Evolutionary conservation across 2,888 invertebrate species (phyloP), one percentile per base, ranked within the genome.

Genomic region (Tinea pellionella): DNA sequence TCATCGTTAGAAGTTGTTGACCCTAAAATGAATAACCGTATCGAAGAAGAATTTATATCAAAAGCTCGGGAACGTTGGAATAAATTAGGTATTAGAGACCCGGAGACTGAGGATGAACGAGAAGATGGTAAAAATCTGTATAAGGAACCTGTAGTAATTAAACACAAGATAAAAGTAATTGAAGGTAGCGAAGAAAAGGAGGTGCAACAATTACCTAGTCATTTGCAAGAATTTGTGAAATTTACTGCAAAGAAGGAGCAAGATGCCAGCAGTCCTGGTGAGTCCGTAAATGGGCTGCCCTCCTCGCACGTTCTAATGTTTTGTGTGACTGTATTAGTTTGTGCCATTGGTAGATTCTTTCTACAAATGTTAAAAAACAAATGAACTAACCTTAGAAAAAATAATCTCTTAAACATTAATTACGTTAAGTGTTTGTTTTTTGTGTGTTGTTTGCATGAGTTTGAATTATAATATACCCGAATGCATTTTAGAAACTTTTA

Each of bases 171-270:
- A 65, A 91, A 89, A 77, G 89, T 94, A 60, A 89, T 93, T 55
- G 92, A 93, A 71, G 92, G 92, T 62, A 72, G 88, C 68, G 70
- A 89, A 77, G 88, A 90, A 70, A 90, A 89, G 62, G 91, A 91
- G 68, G 85, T 91, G 53, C 86, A 87, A 61, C 89, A 89, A 63
- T 85, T 95, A 63, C 95, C 95, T 4, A 91, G 89, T 68, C 95
- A 95, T 78, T 88, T 95, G 70, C 91, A 91, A 71, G 95, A 95
- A 69, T 94, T 95, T 73, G 91, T 94, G 67, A 90, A 89, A 70
- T 90, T 92, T 67, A 88, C 90, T 43, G 77, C 80, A 37, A 82
- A 80, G 64, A 68, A 70, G 63, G 83, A 86, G 64, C 86, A 88
- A 67, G 88, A 88, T 80, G 88, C 89, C 80, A 89, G 77, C 65